These are phyloP conservation scores for Xanthia icteritia DNA, from an alignment of 2,888 invertebrate genomes.

Conservation along the genomic window DNA sequence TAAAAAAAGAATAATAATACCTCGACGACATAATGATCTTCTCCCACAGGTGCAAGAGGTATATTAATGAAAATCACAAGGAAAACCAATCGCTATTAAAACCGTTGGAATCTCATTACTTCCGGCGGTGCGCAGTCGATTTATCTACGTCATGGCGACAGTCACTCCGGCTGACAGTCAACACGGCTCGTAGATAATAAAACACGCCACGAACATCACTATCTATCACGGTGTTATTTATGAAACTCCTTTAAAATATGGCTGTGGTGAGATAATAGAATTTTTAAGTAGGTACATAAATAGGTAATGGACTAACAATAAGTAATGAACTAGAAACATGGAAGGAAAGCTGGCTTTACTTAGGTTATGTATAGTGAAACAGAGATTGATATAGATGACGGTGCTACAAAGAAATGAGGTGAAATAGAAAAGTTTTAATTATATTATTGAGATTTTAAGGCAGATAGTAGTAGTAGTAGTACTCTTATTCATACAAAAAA, in stretches of 20 bases:
- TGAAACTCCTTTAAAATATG: conserved; percentile 64
- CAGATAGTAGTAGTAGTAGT: no score
- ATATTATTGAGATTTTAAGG: background rate
- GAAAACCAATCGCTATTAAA: conserved; percentile 68
- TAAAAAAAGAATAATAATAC: conserved; percentile 30
- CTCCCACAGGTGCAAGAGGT: conserved; percentile 56
- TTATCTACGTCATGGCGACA: conserved; percentile 77
- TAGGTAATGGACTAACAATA: conserved; percentile 1
- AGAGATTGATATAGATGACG: background rate
- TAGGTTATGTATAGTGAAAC: background rate
- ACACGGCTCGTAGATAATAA: conserved; percentile 76
- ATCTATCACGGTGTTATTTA: conserved; percentile 71
- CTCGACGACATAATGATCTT: conserved; percentile 40
- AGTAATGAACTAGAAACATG: conserved; percentile 10
- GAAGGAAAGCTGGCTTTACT: background rate
- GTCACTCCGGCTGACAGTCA: conserved; percentile 71
- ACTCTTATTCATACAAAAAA: background rate
- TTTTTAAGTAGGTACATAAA: conserved; percentile 17
- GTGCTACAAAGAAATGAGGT: background rate
- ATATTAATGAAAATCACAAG: conserved; percentile 63
- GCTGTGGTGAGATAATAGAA: conserved; percentile 55
- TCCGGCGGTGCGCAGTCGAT: conserved; percentile 71
- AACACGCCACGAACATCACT: conserved; percentile 74
- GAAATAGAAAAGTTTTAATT: background rate
- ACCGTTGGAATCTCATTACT: conserved; percentile 71